Evolutionary conservation across 2,113 vertebrate genomes (phyloP).

Genomic region (Panthera tigris): DNA sequence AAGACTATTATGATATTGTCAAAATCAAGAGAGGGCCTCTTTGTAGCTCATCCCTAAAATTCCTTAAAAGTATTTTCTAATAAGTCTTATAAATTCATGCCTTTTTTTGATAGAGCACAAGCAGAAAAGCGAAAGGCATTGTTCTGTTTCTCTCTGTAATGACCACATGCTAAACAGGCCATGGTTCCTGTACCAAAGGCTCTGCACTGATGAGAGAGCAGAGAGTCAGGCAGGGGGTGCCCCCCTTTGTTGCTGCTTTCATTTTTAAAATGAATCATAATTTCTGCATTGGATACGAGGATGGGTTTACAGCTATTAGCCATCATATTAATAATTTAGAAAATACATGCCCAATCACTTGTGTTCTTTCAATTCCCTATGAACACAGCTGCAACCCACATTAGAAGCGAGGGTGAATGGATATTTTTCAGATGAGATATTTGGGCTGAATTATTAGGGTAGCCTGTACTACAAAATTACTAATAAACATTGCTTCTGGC

Average conservation of each 20-base stretch:
- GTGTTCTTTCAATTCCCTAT: slow-evolving; percentile 75
- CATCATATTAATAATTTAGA: slow-evolving; percentile 84
- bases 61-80: not conserved
- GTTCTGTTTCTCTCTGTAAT: slow-evolving; percentile 72
- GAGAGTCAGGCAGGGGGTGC: slow-evolving; percentile 41
- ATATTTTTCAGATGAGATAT: slow-evolving; percentile 86
- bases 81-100: not conserved
- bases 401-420: slow-evolving; percentile 76
- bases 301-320: slow-evolving; percentile 80
- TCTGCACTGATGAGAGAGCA: slow-evolving; percentile 43
- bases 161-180: slow-evolving; percentile 62
- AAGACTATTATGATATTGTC: not conserved
- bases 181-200: not conserved
- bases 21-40: not conserved
- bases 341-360: slow-evolving; percentile 84
- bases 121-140: slow-evolving; percentile 52
- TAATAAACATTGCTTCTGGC: slow-evolving; percentile 89
- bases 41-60: not conserved
- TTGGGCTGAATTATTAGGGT: slow-evolving; percentile 87
- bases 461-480: slow-evolving; percentile 88
- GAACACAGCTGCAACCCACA: slow-evolving; percentile 83
- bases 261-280: slow-evolving; percentile 73
- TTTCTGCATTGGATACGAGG: slow-evolving; percentile 74
- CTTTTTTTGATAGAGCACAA: not conserved
- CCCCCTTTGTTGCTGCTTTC: slow-evolving; percentile 62